These are phyloP conservation scores for Euphonia xanthogaster DNA, from an alignment of 2,797 vertebrate species.

Conservation along the genomic window DNA sequence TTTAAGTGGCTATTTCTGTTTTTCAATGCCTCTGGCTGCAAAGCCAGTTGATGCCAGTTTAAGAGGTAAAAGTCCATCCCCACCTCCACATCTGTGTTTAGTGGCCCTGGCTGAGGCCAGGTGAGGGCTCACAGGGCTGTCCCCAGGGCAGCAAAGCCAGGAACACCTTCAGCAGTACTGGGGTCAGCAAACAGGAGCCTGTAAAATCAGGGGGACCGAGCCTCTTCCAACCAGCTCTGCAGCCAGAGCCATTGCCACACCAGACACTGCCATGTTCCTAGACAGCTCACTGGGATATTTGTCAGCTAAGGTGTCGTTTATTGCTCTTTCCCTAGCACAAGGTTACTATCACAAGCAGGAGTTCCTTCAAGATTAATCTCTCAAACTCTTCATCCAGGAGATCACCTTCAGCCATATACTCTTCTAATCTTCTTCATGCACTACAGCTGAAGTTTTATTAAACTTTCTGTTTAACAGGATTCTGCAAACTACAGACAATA, in stretches of 20 bases:
- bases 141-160: fast-evolving
- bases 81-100: background rate
- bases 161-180: background rate
- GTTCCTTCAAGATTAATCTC: background rate
- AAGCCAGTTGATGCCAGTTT: background rate
- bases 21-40: background rate
- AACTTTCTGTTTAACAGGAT: background rate
- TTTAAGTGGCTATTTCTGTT: background rate
- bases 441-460: background rate
- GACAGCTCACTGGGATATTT: background rate
- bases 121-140: background rate
- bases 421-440: background rate
- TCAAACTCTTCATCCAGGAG: background rate
- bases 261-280: background rate
- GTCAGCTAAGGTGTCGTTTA: background rate
- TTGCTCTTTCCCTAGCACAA: background rate
- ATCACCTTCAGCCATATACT: background rate
- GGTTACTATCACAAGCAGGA: background rate
- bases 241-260: background rate
- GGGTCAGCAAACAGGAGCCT: background rate
- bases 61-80: background rate
- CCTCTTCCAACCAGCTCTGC: background rate
- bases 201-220: background rate
- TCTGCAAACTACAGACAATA: background rate
- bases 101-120: background rate